These are phyloP conservation scores for Acromyrmex echinatior DNA, from an alignment of 1,140 invertebrate genomes.

Conservation along the genomic window DNA sequence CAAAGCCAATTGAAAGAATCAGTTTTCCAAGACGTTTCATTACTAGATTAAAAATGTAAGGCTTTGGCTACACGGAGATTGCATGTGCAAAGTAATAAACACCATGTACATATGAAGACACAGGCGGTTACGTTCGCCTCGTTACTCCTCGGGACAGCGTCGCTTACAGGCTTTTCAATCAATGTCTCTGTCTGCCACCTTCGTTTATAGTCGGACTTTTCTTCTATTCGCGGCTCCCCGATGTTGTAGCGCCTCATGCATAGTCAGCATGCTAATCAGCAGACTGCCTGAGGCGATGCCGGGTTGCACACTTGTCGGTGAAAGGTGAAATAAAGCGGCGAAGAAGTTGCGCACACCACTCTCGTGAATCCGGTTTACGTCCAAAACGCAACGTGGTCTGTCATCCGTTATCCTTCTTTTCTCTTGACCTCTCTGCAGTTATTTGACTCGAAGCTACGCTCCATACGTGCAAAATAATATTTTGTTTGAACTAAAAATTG, in stretches of 20 bases:
- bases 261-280: slow-evolving; percentile 65
- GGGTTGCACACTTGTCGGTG: slow-evolving; percentile 56
- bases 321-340: slow-evolving; percentile 60
- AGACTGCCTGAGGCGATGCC: slow-evolving; percentile 26
- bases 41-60: slow-evolving; percentile 43
- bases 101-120: slow-evolving; percentile 46
- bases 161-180: slow-evolving; percentile 65
- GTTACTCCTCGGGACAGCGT: slow-evolving; percentile 55
- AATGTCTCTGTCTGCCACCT: slow-evolving; percentile 63
- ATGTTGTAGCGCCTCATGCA: slow-evolving; percentile 62
- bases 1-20: slow-evolving; percentile 54
- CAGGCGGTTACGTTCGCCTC: slow-evolving; percentile 40
- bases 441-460: slow-evolving; percentile 2
- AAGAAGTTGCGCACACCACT: slow-evolving; percentile 40
- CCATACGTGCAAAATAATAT: not conserved
- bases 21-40: slow-evolving; percentile 57
- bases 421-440: not conserved
- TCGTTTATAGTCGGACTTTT: slow-evolving; percentile 59
- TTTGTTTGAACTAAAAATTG: not conserved
- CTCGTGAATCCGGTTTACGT: slow-evolving; percentile 54
- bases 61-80: slow-evolving; percentile 20
- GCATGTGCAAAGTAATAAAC: slow-evolving; percentile 52
- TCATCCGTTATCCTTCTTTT: slow-evolving; percentile 27
- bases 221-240: slow-evolving; percentile 52
- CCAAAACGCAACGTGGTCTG: slow-evolving; percentile 39